Conservation (phyloP, 2,797 vertebrate species). For the Sus cebifrons region DNA sequence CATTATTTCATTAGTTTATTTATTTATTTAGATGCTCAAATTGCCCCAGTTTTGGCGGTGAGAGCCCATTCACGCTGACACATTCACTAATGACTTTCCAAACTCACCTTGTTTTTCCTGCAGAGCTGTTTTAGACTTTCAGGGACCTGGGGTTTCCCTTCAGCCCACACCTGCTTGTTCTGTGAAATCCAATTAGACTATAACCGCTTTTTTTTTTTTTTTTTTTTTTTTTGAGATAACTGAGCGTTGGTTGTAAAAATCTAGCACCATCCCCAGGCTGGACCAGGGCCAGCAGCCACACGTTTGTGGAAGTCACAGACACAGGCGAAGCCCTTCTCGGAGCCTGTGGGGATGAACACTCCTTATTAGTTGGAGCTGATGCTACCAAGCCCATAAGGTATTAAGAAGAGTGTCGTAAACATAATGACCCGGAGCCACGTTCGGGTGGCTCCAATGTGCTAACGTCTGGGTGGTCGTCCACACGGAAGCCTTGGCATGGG, state of each 20-base stretch:
- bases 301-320: background rate
- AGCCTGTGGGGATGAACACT: background rate
- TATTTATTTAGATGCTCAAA: background rate
- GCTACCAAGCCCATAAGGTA: background rate
- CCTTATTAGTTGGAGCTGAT: conserved; percentile 25
- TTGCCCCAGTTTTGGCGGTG: background rate
- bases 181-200: background rate
- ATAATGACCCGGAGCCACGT: conserved; percentile 2
- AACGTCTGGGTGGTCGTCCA: background rate
- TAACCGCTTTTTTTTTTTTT: background rate
- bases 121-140: conserved; percentile 15
- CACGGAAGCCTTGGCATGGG: background rate
- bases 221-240: background rate
- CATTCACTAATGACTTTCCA: background rate
- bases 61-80: background rate
- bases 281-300: background rate
- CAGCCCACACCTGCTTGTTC: background rate
- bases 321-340: background rate
- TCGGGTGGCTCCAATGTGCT: background rate
- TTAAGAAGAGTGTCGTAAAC: background rate
- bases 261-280: background rate
- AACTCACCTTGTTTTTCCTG: background rate
- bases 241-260: background rate
- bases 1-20: no score
- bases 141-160: background rate